Conservation (phyloP, 2,888 invertebrate genomes). For the Drosophila maculinotata region DNA sequence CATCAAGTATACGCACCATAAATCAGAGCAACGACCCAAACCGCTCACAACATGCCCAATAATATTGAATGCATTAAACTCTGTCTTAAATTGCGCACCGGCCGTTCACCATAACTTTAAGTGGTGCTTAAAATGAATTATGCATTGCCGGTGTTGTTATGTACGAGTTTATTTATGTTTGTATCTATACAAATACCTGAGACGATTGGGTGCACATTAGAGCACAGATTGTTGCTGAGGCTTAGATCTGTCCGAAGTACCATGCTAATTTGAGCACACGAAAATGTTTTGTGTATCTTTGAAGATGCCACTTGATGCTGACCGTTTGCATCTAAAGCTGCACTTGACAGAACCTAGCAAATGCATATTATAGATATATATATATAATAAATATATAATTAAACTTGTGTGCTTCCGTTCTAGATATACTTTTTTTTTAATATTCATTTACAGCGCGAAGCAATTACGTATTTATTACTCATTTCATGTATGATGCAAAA, state of each 20-base stretch:
- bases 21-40: slow-evolving; percentile 66
- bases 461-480: slow-evolving; percentile 42
- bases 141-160: slow-evolving; percentile 60
- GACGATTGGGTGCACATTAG: slow-evolving; percentile 30
- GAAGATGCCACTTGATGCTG: not conserved
- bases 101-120: slow-evolving; percentile 71
- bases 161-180: slow-evolving; percentile 35
- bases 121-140: slow-evolving; percentile 80
- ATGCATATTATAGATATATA: too few species aligned
- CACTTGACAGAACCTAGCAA: slow-evolving; percentile 2
- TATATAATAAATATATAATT: not conserved
- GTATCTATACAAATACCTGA: slow-evolving; percentile 18
- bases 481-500: slow-evolving; percentile 11
- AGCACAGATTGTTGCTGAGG: slow-evolving; percentile 41
- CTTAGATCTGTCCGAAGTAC: slow-evolving; percentile 33
- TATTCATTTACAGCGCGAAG: slow-evolving; percentile 35
- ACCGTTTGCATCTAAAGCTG: slow-evolving; percentile 5
- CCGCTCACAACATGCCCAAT: slow-evolving; percentile 55
- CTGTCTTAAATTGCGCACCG: slow-evolving; percentile 68
- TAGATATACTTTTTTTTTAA: not conserved
- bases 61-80: slow-evolving; percentile 78
- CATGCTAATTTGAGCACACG: slow-evolving; percentile 61
- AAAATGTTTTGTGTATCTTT: slow-evolving; percentile 4
- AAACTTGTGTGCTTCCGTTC: not conserved
- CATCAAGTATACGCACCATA: slow-evolving; percentile 79